Percentiles rank a stretch among this genome's conserved stretches.
These are phyloP conservation scores for Clavelina lepadiformis DNA, from an alignment of 23 tunicate species.

Conservation along the genomic window DNA sequence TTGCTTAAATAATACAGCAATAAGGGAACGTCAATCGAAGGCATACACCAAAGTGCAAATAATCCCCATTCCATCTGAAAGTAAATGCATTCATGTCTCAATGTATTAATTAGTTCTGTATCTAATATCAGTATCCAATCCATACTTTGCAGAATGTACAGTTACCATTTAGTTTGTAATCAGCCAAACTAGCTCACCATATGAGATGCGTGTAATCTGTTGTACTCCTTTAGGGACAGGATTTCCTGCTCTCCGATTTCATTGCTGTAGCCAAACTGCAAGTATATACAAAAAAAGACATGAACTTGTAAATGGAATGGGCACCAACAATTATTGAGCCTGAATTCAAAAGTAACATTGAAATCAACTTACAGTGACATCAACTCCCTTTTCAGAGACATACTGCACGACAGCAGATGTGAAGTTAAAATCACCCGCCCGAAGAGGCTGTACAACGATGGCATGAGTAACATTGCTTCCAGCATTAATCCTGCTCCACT, in stretches of 20 bases:
- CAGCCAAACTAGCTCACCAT: slow-evolving; percentile 31
- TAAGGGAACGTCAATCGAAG: slow-evolving; percentile 89
- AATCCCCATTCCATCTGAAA: slow-evolving; percentile 87
- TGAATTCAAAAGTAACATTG: background rate
- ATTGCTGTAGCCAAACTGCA: slow-evolving; percentile 76
- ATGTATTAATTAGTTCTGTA: no score
- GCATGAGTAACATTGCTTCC: slow-evolving; percentile 62
- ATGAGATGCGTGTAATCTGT: slow-evolving; percentile 70
- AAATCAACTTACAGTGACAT: slow-evolving; percentile 53
- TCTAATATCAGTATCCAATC: no score
- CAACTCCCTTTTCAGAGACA: slow-evolving; percentile 71
- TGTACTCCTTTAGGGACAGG: slow-evolving; percentile 71
- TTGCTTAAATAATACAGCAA: slow-evolving; percentile 82
- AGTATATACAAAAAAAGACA: background rate
- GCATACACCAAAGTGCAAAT: slow-evolving; percentile 83
- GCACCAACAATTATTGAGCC: no score
- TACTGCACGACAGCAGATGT: slow-evolving; percentile 92
- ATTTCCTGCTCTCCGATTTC: slow-evolving; percentile 73
- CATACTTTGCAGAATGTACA: no score
- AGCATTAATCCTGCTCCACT: slow-evolving; percentile 61
- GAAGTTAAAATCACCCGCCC: slow-evolving; percentile 61
- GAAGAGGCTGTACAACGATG: slow-evolving; percentile 60
- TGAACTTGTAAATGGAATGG: no score
- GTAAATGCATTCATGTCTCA: no score
- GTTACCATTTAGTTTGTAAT: no score